phyloP scores from a whole-genome alignment of 53 echinoderm and acorn worm species.

The Henricia sp. region DNA sequence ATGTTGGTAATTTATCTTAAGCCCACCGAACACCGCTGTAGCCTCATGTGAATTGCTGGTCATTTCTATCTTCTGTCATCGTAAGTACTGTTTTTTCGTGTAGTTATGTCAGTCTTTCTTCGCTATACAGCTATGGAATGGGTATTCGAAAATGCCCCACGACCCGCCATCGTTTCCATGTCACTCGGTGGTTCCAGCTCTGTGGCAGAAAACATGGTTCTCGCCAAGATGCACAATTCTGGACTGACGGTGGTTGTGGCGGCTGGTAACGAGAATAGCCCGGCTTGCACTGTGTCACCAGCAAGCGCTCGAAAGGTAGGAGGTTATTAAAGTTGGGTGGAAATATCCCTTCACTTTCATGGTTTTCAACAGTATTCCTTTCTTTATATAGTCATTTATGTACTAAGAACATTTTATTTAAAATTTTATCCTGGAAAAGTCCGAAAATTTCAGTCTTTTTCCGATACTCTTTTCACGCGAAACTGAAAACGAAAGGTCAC shows the following conservation, averaged over 20 bases:
- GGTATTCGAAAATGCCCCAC: conserved; percentile 10
- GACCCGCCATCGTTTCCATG: conserved; percentile 78
- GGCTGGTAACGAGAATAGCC: conserved; percentile 62
- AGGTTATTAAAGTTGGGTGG: too few species aligned
- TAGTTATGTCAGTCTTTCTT: neutral
- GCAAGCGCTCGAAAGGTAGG: conserved; percentile 71
- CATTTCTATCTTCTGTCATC: too few species aligned
- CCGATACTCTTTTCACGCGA: too few species aligned
- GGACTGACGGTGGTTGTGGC: conserved; percentile 67
- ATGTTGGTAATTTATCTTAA: neutral
- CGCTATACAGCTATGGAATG: conserved; percentile 62
- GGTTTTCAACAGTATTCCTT: too few species aligned
- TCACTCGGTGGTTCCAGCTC: conserved; percentile 70
- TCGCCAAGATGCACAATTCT: conserved; percentile 44
- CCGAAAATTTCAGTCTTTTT: too few species aligned
- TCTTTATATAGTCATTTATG: too few species aligned
- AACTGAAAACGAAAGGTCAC: too few species aligned
- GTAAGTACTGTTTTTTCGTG: too few species aligned
- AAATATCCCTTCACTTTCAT: too few species aligned
- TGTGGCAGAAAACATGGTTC: conserved; percentile 46
- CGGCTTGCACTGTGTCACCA: conserved; percentile 73
- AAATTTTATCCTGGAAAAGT: too few species aligned
- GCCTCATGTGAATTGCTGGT: too few species aligned
- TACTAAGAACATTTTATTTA: too few species aligned
- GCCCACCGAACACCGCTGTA: neutral